Evolutionary conservation across 1,140 invertebrate species (phyloP), one percentile per base, ranked within the genome.

Genomic region (Caenorhabditis brenneri): DNA sequence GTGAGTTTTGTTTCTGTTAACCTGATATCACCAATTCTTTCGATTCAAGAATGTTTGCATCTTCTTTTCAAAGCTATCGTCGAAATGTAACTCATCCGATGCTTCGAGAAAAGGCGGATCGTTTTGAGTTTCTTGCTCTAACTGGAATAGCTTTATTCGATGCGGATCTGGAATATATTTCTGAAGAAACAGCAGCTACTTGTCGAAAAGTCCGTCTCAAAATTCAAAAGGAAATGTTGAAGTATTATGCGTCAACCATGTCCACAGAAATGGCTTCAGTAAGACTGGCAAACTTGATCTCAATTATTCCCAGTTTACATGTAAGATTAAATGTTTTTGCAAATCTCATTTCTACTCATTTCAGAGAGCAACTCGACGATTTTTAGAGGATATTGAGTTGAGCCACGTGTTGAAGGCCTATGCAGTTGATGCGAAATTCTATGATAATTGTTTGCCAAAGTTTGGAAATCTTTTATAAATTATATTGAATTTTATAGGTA

Each of bases 391-490:
- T 65, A 65, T 65, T 24, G 58, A 65, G 29, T 36, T 65, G 58
- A 65, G 58, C n/a, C 58, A 65, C 24, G 58, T 65, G 31, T 2
- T 65, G 12, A 65, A 65, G 22, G 58, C 58, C 10, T 65, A 65
- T 36, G 29, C 58, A 19, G 58, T 65, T 0, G 58, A 65, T 65
- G 58, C 33, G 58, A 65, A 65, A 19, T 65, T 65, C 7, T 65
- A 65, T 65, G 58, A 65, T 36, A 65, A 65, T 33, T 65, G 58
- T 15, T 65, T 65, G 58, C 58, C 58, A 19, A 65, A 65, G 16
- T 65, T 65, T 65, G 58, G 58, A n/a, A 10, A 65, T 33, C 53
- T 58, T 58, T 58, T 10, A 58, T 2, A 2, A 55, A 4, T 55
- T 1, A 27, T 42, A 12, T 6, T 42, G 39, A 42, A 42, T 42